phyloP scores from a whole-genome alignment of 2,888 invertebrate species.

The Hypomecis punctinalis region DNA sequence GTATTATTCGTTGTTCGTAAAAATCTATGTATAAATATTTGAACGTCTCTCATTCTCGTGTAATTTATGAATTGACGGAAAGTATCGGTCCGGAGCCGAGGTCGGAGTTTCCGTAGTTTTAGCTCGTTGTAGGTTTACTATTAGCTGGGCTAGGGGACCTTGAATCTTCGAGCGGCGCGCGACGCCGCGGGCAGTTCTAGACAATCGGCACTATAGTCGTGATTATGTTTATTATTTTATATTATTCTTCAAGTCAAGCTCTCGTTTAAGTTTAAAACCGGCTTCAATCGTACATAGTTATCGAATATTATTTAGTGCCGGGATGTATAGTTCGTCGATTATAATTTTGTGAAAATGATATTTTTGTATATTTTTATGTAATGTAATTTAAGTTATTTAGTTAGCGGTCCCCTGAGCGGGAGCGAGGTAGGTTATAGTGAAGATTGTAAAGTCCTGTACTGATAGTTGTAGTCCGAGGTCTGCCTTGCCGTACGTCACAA shows the following conservation, averaged over 20 bases:
- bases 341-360: constrained; percentile 84
- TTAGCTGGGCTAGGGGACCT: constrained; percentile 86
- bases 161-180: constrained; percentile 77
- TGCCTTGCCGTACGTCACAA: constrained; percentile 82
- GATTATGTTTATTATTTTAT: constrained; percentile 77
- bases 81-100: constrained; percentile 64
- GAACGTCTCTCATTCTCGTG: constrained; percentile 84
- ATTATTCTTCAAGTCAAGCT: constrained; percentile 80
- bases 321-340: constrained; percentile 82
- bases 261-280: constrained; percentile 83
- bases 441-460: constrained; percentile 84
- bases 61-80: constrained; percentile 83
- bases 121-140: constrained; percentile 83
- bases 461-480: constrained; percentile 82
- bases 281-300: constrained; percentile 82
- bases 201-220: constrained; percentile 85
- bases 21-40: constrained; percentile 85
- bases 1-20: constrained; percentile 85
- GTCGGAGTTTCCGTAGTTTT: constrained; percentile 74
- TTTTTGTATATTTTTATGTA: constrained; percentile 85
- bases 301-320: constrained; percentile 81
- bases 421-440: constrained; percentile 75
- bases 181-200: constrained; percentile 81
- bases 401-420: constrained; percentile 65
- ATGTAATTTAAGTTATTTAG: constrained; percentile 81